phyloP scores from a whole-genome alignment of 2,888 invertebrate species.

The Ochropacha duplaris region DNA sequence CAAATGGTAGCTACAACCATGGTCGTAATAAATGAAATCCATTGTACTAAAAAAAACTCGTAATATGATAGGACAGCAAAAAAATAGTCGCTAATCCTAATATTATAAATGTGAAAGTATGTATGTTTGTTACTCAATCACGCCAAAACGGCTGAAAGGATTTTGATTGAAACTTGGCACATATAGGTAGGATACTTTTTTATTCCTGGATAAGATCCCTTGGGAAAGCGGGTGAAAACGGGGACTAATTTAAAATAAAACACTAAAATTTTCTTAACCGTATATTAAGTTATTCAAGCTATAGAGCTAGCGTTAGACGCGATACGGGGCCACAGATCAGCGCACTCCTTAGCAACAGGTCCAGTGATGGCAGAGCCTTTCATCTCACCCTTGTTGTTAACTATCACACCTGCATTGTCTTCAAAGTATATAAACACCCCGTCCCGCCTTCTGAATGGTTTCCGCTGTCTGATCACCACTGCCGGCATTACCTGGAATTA shows the following conservation, averaged over 20 bases:
- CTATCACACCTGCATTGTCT: slow-evolving; percentile 99
- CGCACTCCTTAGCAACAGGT: slow-evolving; percentile 99
- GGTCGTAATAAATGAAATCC: too few relatives aligned
- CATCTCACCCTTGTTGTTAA: slow-evolving; percentile 99
- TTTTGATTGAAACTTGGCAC: too few relatives aligned
- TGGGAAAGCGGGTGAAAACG: background rate
- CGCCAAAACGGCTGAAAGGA: too few relatives aligned
- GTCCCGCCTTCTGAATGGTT: slow-evolving; percentile 99
- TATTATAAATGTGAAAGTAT: too few relatives aligned
- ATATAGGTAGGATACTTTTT: too few relatives aligned
- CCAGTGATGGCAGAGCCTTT: slow-evolving; percentile 99
- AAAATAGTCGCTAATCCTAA: too few relatives aligned
- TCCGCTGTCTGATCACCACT: slow-evolving; percentile 98
- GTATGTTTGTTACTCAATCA: too few relatives aligned
- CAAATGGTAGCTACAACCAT: too few relatives aligned
- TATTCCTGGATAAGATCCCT: too few relatives aligned
- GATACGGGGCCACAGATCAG: slow-evolving; percentile 99
- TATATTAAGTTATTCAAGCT: slow-evolving; percentile 84
- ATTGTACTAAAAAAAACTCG: too few relatives aligned
- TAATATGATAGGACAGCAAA: too few relatives aligned
- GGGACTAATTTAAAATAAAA: slow-evolving; percentile 2
- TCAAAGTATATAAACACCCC: slow-evolving; percentile 99
- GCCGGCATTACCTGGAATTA: slow-evolving; percentile 95
- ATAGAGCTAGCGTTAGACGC: slow-evolving; percentile 99
- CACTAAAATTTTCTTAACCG: slow-evolving; percentile 32